Percentiles rank a stretch among this genome's conserved stretches.
These are phyloP conservation scores for Macropodus opercularis DNA, from an alignment of 2,797 vertebrate species.

Conservation along the genomic window DNA sequence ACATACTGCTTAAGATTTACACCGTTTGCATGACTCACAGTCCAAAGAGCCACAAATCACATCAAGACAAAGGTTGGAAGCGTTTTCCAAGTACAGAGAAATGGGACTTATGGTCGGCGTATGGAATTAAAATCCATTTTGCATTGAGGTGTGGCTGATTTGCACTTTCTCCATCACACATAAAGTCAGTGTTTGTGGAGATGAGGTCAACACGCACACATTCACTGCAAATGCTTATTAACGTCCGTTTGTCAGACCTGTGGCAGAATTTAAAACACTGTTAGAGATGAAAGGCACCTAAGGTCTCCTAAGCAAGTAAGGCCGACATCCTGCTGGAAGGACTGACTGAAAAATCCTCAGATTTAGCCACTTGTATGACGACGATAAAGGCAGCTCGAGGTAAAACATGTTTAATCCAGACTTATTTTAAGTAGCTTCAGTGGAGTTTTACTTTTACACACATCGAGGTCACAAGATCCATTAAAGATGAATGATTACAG, in stretches of 20 bases:
- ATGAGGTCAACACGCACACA: neutral
- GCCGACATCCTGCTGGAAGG: neutral
- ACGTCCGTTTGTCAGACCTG: neutral
- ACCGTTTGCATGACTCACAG: neutral
- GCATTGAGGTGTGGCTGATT: neutral
- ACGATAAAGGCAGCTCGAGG: slow-evolving; percentile 1
- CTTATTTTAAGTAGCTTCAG: slow-evolving; percentile 3
- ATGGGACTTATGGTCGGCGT: neutral
- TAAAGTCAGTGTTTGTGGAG: neutral
- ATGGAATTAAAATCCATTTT: neutral
- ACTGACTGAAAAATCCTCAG: slow-evolving; percentile 7
- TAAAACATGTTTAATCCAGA: slow-evolving; percentile 8
- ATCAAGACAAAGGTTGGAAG: neutral
- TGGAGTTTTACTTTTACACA: slow-evolving; percentile 2
- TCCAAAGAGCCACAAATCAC: neutral
- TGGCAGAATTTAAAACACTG: neutral
- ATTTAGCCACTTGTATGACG: slow-evolving; percentile 4
- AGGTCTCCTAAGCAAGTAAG: slow-evolving; percentile 1
- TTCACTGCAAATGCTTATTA: slow-evolving; percentile 5
- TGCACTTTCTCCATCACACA: neutral
- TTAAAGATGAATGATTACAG: neutral
- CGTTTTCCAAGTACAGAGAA: neutral
- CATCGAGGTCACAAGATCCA: neutral
- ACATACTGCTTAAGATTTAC: too few species aligned
- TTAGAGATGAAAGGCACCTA: neutral